phyloP scores from a whole-genome alignment of 2,113 vertebrate species.

The Petrocephalus zakoni region DNA sequence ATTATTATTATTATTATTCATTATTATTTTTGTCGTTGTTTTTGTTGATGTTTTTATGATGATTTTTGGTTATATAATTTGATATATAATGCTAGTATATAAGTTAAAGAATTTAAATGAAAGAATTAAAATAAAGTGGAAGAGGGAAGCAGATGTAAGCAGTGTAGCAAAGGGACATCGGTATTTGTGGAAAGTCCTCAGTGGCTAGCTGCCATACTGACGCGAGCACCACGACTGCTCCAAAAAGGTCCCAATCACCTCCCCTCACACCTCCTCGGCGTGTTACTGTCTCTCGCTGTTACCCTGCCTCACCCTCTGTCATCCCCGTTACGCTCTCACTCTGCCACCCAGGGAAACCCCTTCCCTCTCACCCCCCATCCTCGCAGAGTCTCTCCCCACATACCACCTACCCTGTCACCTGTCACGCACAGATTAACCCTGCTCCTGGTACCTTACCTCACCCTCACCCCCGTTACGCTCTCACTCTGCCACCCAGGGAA shows the following conservation, averaged over 20 bases:
- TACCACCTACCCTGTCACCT: background rate
- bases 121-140: background rate
- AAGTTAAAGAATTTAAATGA: background rate
- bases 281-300: background rate
- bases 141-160: background rate
- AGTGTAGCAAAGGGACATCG: background rate
- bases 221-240: background rate
- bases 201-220: background rate
- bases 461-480: no score
- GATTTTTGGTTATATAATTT: no score
- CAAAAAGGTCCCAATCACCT: background rate
- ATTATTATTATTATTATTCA: background rate
- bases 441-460: background rate
- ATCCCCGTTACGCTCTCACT: no score
- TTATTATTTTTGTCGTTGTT: no score
- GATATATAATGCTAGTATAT: background rate
- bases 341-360: background rate
- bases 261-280: background rate
- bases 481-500: background rate
- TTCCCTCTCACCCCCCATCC: background rate
- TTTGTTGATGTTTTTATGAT: no score
- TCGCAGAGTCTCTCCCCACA: background rate
- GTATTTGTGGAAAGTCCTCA: background rate
- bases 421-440: background rate
- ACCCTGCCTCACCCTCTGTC: background rate